phyloP scores from a whole-genome alignment of 1,140 invertebrate genomes.

The Dolichoris vasculosae region DNA sequence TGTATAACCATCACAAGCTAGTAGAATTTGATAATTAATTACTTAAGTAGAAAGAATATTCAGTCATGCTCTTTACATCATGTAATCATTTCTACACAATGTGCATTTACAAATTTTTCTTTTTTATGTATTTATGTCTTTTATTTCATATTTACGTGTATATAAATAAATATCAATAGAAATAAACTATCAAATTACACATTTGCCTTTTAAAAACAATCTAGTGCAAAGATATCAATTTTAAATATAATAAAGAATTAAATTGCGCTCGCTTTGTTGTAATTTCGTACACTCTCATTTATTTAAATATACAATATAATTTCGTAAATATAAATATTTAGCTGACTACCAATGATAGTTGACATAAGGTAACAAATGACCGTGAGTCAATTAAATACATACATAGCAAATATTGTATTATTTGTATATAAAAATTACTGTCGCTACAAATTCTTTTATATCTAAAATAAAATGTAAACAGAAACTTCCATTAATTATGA shows the following conservation, averaged over 20 bases:
- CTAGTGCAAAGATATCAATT: slow-evolving; percentile 54
- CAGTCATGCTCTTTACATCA: slow-evolving; percentile 61
- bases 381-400: slow-evolving; percentile 40
- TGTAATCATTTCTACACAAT: slow-evolving; percentile 50
- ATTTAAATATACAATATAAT: slow-evolving; percentile 56
- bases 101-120: slow-evolving; percentile 42
- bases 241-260: slow-evolving; percentile 52
- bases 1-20: slow-evolving; percentile 62
- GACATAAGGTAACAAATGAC: slow-evolving; percentile 57
- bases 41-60: slow-evolving; percentile 64
- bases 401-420: slow-evolving; percentile 39
- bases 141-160: slow-evolving; percentile 41
- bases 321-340: slow-evolving; percentile 59
- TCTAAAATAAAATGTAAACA: slow-evolving; percentile 17
- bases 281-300: slow-evolving; percentile 15
- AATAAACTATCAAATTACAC: slow-evolving; percentile 66
- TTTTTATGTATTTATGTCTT: slow-evolving; percentile 25
- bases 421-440: slow-evolving; percentile 38
- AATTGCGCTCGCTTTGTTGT: slow-evolving; percentile 3
- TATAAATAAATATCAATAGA: slow-evolving; percentile 51
- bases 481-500: slow-evolving; percentile 19
- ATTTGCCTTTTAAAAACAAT: slow-evolving; percentile 60
- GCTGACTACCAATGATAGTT: slow-evolving; percentile 57
- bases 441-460: slow-evolving; percentile 19
- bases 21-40: slow-evolving; percentile 62